These are phyloP conservation scores for Harmothoe impar DNA, from an alignment of 2,888 invertebrate genomes.

Conservation along the genomic window DNA sequence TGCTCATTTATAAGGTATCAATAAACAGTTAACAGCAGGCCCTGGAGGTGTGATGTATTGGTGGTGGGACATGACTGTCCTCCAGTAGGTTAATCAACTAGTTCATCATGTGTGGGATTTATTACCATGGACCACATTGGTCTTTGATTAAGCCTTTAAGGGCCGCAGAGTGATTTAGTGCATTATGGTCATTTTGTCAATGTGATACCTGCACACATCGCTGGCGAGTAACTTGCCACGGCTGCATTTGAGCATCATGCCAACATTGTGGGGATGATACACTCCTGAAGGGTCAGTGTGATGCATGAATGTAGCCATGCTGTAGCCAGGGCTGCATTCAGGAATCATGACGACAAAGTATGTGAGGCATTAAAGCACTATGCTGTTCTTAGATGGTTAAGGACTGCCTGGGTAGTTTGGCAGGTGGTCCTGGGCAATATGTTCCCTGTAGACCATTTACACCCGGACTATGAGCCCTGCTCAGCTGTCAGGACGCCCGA, in stretches of 20 bases:
- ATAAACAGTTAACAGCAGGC: neutral
- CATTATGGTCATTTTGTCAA: no score
- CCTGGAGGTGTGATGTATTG: neutral
- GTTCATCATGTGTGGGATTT: neutral
- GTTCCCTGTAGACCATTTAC: neutral
- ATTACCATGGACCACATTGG: neutral
- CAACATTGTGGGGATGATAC: no score
- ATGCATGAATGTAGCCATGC: no score
- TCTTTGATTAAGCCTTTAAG: slow-evolving; percentile 26
- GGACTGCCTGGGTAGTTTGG: neutral
- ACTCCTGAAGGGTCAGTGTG: no score
- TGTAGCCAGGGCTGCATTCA: no score
- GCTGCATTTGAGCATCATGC: no score
- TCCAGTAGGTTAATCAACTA: neutral
- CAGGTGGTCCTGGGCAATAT: slow-evolving; percentile 40
- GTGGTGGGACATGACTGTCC: neutral
- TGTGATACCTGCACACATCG: no score
- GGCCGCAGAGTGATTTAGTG: no score
- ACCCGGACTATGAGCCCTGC: neutral
- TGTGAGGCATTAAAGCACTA: no score
- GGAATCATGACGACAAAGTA: no score
- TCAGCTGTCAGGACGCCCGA: neutral
- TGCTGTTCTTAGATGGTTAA: no score
- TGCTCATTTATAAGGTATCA: neutral
- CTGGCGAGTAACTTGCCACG: no score